Base-by-base conservation (phyloP, 2,888 invertebrate species). In the Blastobasis adustella region DNA sequence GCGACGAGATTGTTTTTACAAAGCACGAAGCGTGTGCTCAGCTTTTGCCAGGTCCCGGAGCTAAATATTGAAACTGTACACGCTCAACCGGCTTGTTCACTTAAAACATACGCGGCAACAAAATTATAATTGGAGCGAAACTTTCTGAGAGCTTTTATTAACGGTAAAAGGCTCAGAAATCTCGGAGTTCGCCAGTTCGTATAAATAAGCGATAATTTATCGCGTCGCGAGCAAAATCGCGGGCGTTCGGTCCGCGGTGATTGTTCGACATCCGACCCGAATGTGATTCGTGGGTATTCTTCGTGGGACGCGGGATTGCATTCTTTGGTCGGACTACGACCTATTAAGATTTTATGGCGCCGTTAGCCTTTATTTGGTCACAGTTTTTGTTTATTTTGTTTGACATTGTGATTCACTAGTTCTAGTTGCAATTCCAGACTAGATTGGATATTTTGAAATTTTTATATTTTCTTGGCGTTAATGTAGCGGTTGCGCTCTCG, bases 281-380 rank as follows among this genome's bases (percentile, higher is more conserved):
- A 49, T 49, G 45, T 40, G 49, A 41, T n/a, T 41, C 41, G 50
- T 10, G 1, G 38, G 46, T 45, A 41, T 40, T 50, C 41, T 45
- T 37, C 44, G 36, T 52, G 45, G 37, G 46, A 39, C 37, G 47
- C 37, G 46, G 44, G 48, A 52, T 49, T 52, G 50, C 50, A 37
- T 10, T 51, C 51, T 54, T 54, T 47, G 49, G 40, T 43, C 38
- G 38, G 38, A 23, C 40, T 45, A 39, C 37, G 37, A 6, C 47
- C 37, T 54, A 52, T 54, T 49, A 48, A 44, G 46, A 42, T 52
- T 50, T 52, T 50, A 49, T 46, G 45, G 39, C 49, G 40, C 46
- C 49, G 47, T 48, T 52, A 52, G 50, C 44, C 49, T 10, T 47
- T 40, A 38, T 47, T 50, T 47, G 8, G 41, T 44, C 50, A 38